Conservation (phyloP, 2,888 invertebrate species). For the Shargacucullia verbasci region DNA sequence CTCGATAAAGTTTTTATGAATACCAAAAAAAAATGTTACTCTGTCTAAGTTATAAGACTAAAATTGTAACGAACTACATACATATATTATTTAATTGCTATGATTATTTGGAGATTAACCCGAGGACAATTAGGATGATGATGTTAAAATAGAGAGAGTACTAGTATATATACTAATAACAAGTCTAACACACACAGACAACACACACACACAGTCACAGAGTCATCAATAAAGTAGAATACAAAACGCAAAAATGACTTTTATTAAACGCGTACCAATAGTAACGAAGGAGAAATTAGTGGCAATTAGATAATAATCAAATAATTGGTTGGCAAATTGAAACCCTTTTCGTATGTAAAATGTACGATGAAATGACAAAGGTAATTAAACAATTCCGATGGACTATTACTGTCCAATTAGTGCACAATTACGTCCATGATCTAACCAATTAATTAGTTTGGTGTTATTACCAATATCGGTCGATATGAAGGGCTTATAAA, state of each 20-base stretch:
- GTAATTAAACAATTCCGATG: constrained; percentile 18
- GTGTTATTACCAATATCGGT: constrained; percentile 13
- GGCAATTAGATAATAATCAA: constrained; percentile 8
- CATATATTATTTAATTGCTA: no score
- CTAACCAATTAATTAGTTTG: constrained; percentile 22
- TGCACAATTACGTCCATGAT: constrained; percentile 15
- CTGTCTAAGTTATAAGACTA: no score
- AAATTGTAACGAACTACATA: background rate
- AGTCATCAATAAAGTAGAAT: constrained; percentile 23
- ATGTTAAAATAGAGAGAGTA: no score
- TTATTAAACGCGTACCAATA: background rate
- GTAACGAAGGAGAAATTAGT: constrained; percentile 14
- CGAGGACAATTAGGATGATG: no score
- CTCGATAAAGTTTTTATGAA: no score
- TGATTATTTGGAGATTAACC: no score
- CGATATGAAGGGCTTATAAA: background rate
- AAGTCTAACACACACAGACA: no score
- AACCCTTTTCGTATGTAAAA: constrained; percentile 23
- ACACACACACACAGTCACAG: no score
- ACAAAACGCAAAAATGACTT: background rate
- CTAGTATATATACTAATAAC: no score
- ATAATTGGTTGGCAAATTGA: constrained; percentile 3
- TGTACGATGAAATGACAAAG: constrained; percentile 22
- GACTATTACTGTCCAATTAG: constrained; percentile 13
- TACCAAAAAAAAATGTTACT: no score